These are phyloP conservation scores for Cyprinodon variegatus DNA, from an alignment of 2,113 vertebrate species.

Conservation along the genomic window DNA sequence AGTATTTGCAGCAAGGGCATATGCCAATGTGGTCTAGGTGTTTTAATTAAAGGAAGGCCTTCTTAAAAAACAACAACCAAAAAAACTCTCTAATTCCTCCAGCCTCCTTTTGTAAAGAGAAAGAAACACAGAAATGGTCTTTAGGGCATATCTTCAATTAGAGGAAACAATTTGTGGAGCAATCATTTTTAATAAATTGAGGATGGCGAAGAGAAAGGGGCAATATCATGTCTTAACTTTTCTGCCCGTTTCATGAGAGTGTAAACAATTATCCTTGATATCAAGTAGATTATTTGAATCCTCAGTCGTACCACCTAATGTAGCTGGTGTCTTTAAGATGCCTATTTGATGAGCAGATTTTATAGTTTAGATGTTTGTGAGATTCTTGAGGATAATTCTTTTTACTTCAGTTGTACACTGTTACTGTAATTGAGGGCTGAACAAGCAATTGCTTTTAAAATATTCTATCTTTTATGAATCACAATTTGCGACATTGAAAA, in stretches of 20 bases:
- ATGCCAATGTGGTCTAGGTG: conserved; percentile 21
- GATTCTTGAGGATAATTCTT: neutral
- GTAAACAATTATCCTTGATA: neutral
- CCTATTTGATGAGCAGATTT: neutral
- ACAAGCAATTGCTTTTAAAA: neutral
- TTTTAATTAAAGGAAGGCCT: conserved; percentile 44
- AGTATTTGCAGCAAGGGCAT: conserved; percentile 30
- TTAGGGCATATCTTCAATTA: conserved; percentile 9
- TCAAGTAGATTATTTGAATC: neutral
- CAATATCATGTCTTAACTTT: neutral
- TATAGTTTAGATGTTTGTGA: neutral
- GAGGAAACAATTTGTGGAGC: conserved; percentile 15
- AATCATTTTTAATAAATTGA: conserved; percentile 15
- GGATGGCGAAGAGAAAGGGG: neutral
- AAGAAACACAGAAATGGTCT: conserved; percentile 5
- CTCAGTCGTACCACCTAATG: neutral
- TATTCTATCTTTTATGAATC: no score
- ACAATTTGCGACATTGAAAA: no score
- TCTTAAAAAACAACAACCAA: conserved; percentile 27
- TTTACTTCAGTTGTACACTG: neutral
- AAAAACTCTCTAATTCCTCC: conserved; percentile 1
- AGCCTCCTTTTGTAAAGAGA: neutral
- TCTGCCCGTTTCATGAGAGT: neutral
- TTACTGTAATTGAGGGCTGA: neutral
- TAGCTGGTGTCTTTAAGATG: neutral